Percentiles rank a stretch among this genome's conserved stretches.
phyloP scores from a whole-genome alignment of 2,797 vertebrate genomes.

The Tarsius wallacei region DNA sequence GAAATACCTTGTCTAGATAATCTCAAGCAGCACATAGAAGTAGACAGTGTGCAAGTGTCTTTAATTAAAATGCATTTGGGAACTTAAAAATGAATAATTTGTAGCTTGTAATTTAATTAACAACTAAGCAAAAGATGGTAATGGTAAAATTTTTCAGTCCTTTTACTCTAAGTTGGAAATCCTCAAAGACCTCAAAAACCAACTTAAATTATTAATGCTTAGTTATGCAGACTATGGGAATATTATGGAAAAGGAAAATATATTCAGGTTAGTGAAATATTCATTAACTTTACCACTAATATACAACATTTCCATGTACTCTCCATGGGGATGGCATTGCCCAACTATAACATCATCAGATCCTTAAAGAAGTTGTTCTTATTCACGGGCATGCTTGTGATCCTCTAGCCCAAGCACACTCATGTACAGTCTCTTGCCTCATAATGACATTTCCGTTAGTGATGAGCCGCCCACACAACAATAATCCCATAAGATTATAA shows the following conservation, averaged over 20 bases:
- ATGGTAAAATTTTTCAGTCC: not conserved
- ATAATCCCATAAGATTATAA: not conserved
- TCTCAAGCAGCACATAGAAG: not conserved
- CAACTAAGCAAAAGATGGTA: not conserved
- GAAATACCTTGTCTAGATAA: not conserved
- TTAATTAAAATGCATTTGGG: slow-evolving; percentile 18
- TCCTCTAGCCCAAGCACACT: not conserved
- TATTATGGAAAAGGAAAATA: not conserved
- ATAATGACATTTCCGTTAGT: not conserved
- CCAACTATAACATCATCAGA: not conserved
- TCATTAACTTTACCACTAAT: not conserved
- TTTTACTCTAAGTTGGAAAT: not conserved
- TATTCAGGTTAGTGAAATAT: slow-evolving; percentile 50
- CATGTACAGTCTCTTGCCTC: not conserved
- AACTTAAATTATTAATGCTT: slow-evolving; percentile 33
- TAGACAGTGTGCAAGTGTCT: not conserved
- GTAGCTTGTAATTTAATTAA: slow-evolving; percentile 30
- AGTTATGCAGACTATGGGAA: slow-evolving; percentile 19
- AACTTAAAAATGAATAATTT: slow-evolving; percentile 19
- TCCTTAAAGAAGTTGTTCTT: not conserved
- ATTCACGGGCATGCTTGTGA: too few species aligned
- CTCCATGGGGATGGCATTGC: not conserved
- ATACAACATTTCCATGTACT: not conserved
- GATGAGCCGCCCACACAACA: not conserved
- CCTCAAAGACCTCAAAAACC: not conserved